Conservation (phyloP, 2,888 invertebrate species). For the Sarcophaga carnaria region DNA sequence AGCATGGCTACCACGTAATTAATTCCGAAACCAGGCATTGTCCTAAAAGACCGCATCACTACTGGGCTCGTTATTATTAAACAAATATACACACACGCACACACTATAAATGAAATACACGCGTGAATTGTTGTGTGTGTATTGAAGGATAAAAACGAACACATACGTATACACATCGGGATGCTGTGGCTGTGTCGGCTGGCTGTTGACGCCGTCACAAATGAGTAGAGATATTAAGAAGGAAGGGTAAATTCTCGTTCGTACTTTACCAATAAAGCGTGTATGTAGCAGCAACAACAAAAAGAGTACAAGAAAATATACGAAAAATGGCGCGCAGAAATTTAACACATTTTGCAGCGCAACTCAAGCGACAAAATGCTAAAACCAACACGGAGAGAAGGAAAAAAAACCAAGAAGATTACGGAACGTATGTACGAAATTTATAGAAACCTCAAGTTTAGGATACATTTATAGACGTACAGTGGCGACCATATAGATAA, state of each 20-base stretch:
- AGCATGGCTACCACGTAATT: neutral
- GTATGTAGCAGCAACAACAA: constrained; percentile 60
- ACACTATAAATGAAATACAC: neutral
- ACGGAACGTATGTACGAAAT: too few species aligned
- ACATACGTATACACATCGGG: constrained; percentile 7
- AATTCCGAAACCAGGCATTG: constrained; percentile 10
- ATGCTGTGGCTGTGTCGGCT: constrained; percentile 36
- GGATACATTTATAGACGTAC: neutral
- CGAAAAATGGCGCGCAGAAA: constrained; percentile 67
- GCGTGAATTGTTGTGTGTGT: neutral
- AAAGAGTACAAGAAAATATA: constrained; percentile 35
- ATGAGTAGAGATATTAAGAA: constrained; percentile 35
- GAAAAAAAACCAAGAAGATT: neutral
- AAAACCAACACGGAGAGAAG: constrained; percentile 53
- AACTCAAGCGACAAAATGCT: constrained; percentile 70
- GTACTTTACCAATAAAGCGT: neutral
- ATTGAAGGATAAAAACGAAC: constrained; percentile 11
- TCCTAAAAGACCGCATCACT: neutral
- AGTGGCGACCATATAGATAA: too few species aligned
- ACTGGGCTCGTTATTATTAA: too few species aligned
- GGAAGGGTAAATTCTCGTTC: constrained; percentile 17
- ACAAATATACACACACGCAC: too few species aligned
- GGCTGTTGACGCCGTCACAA: constrained; percentile 43
- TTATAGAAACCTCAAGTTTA: constrained; percentile 44
- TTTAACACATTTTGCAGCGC: constrained; percentile 69